phyloP scores from a whole-genome alignment of 2,888 invertebrate genomes.

The Hypsopygia costalis region DNA sequence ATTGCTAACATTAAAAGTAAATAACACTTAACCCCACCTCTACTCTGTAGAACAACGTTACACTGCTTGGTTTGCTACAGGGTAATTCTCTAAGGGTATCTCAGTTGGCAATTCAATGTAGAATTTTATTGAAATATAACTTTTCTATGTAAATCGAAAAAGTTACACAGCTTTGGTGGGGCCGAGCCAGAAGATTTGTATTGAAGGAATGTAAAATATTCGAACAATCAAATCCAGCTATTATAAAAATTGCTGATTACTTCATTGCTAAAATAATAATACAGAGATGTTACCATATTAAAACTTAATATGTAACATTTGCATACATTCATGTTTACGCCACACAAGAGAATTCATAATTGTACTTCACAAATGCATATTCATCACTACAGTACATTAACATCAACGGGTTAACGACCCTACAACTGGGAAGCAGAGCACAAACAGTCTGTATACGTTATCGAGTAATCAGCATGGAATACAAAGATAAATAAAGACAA shows the following conservation, averaged over 20 bases:
- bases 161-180: slow-evolving; percentile 2
- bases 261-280: too few relatives aligned
- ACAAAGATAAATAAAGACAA: slow-evolving; percentile 61
- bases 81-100: slow-evolving; percentile 3
- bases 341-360: too few relatives aligned
- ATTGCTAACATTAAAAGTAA: too few relatives aligned
- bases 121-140: slow-evolving; percentile 3
- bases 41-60: not conserved
- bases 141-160: slow-evolving; percentile 8
- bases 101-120: slow-evolving; percentile 3
- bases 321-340: too few relatives aligned
- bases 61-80: not conserved
- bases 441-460: too few relatives aligned
- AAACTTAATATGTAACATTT: not conserved
- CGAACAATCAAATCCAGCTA: too few relatives aligned
- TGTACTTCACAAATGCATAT: not conserved
- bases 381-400: not conserved
- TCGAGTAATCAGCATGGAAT: slow-evolving; percentile 20
- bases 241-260: too few relatives aligned
- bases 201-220: too few relatives aligned
- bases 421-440: too few relatives aligned
- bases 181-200: too few relatives aligned
- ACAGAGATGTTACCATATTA: too few relatives aligned
- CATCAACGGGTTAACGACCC: not conserved
- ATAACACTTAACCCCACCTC: not conserved